Evolutionary conservation across 1,140 invertebrate genomes (phyloP), one percentile per base, ranked within the genome.

Genomic region (Lamellibrachia luymesi): DNA sequence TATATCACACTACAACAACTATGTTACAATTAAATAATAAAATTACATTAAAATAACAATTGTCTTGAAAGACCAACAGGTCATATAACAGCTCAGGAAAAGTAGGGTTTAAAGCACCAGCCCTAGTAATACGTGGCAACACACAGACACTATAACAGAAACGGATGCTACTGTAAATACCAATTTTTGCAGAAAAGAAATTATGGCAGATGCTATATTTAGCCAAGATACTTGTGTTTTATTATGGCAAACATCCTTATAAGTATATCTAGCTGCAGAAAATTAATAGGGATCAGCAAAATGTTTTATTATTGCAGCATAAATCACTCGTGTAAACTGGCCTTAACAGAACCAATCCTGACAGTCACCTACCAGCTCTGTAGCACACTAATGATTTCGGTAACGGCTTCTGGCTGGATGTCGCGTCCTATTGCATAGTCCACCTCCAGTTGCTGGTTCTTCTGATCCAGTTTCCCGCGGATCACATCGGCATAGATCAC

Each of bases 401-500:
- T 94, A 2, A 96, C 94, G 27, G 96, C 95, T 50, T 98, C 98
- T 0, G 97, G 97, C 92, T 97, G 97, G 90, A 99, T 98, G 96
- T 99, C 99, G 49, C 99, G 97, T 0, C 98, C 99, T 80, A 99
- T 97, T 0, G 98, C 98, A 95, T 98, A 99, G 96, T 99, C 98
- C 1, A 99, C 98, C 96, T 99, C 98, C 80, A 99, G 97, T 94
- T 98, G 97, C 94, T 98, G 98, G 96, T 98, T 98, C 95, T 98
- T 98, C 96, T 99, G 99, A 96, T 99, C 99, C 93, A 99, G 96
- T 97, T 99, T 99, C 1, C 98, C 99, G 95, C 98, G 98, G 93
- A 99, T 99, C 94, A 99, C 98, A 96, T 99, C 98, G 97, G 97
- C 98, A 97, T 99, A 99, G 95, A 99, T 98, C 10, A 98, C 98